A percentile compares a stretch with the other conserved stretches of the same genome.
Evolutionary conservation across 2,888 invertebrate species (phyloP).

Genomic region (Alloplasta piceator): DNA sequence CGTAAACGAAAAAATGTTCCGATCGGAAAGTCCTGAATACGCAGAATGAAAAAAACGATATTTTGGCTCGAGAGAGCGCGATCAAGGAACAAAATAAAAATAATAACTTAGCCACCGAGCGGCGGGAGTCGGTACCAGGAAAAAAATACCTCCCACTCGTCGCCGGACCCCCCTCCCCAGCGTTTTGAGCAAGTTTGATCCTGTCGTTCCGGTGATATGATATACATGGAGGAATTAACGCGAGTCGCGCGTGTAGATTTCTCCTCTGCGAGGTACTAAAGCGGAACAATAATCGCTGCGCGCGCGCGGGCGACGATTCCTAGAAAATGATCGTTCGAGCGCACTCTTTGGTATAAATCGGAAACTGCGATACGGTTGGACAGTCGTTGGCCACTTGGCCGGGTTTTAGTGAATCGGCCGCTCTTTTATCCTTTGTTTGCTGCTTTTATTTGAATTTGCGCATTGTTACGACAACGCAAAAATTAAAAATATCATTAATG

Average conservation of each 20-base stretch:
- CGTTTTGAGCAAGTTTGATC: constrained; percentile 17
- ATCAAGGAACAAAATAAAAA: constrained; percentile 3
- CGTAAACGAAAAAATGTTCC: neutral
- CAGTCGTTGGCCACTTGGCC: no score
- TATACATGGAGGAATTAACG: constrained; percentile 20
- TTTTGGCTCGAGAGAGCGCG: no score
- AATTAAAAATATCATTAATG: no score
- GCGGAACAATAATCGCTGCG: constrained; percentile 24
- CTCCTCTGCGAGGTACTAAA: constrained; percentile 23
- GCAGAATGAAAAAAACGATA: no score
- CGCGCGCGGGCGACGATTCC: constrained; percentile 43
- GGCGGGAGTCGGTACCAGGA: constrained; percentile 16
- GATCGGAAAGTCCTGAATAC: constrained; percentile 23
- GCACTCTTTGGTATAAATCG: neutral
- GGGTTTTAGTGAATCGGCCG: no score
- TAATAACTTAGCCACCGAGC: no score
- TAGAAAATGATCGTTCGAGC: constrained; percentile 41
- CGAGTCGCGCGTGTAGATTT: constrained; percentile 30
- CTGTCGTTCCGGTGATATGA: constrained; percentile 36
- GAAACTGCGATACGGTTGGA: no score
- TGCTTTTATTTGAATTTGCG: no score
- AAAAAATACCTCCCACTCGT: constrained; percentile 16
- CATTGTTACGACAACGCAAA: no score
- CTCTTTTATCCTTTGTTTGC: no score
- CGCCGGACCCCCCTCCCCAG: neutral